A percentile compares a stretch with the other conserved stretches of the same genome.
Evolutionary conservation across 2,113 vertebrate genomes (phyloP).

Genomic region (Eclectus roratus): DNA sequence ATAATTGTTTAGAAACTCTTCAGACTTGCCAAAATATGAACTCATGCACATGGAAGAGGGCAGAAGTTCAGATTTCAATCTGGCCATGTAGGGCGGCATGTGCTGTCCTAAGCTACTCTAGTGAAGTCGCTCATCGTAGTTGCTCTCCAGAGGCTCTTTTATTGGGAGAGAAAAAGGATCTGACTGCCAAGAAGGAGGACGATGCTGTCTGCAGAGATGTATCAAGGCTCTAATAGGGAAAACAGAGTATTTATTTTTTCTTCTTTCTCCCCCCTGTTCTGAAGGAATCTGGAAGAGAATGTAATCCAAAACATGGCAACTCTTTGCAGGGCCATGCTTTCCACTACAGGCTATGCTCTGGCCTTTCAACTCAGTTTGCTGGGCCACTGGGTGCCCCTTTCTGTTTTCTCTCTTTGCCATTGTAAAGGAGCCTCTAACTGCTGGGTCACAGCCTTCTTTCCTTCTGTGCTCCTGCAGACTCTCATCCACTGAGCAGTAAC

Average conservation of each 20-base stretch:
- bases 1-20: constrained; percentile 56
- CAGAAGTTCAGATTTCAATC: constrained; percentile 59
- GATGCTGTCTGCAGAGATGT: background rate
- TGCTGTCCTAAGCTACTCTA: constrained; percentile 42
- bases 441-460: background rate
- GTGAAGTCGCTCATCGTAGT: constrained; percentile 27
- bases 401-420: background rate
- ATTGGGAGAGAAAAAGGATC: constrained; percentile 52
- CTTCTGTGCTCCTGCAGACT: background rate
- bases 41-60: constrained; percentile 16
- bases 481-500: background rate
- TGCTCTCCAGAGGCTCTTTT: constrained; percentile 56
- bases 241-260: background rate
- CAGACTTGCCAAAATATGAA: constrained; percentile 56
- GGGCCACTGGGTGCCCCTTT: background rate
- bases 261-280: background rate
- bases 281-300: background rate
- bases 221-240: constrained; percentile 13
- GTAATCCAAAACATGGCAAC: background rate
- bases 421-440: background rate
- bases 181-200: constrained; percentile 36
- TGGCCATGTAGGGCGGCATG: constrained; percentile 18
- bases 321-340: background rate
- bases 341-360: background rate
- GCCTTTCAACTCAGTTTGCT: background rate